phyloP scores from a whole-genome alignment of 1,140 invertebrate genomes.

The Microplitis demolitor region DNA sequence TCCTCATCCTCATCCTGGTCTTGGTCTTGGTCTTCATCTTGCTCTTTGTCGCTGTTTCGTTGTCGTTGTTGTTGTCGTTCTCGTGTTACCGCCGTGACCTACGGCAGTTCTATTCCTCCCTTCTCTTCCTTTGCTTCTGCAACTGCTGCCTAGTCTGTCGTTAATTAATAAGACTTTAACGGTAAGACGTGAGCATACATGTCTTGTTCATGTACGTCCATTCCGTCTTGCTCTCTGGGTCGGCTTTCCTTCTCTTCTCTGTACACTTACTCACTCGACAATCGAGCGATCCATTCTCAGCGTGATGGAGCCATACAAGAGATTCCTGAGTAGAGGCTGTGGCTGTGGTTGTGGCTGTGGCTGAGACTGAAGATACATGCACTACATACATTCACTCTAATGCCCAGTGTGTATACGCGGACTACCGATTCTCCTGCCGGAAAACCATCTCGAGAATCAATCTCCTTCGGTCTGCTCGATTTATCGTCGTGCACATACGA shows the following conservation, averaged over 20 bases:
- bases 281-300: constrained; percentile 6
- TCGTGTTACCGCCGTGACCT: constrained; percentile 34
- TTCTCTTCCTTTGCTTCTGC: too few relatives aligned
- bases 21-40: too few relatives aligned
- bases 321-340: too few relatives aligned
- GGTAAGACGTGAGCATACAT: constrained; percentile 32
- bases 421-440: background rate
- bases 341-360: too few relatives aligned
- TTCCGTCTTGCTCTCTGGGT: constrained; percentile 6
- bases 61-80: background rate
- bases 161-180: constrained; percentile 41
- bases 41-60: background rate
- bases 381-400: background rate
- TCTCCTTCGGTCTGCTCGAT: background rate
- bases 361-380: too few relatives aligned
- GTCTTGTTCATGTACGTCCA: constrained; percentile 19
- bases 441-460: constrained; percentile 1
- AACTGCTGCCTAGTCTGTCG: constrained; percentile 22
- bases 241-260: background rate
- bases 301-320: background rate
- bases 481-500: background rate
- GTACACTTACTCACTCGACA: constrained; percentile 5
- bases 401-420: background rate
- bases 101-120: constrained; percentile 20
- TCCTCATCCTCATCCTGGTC: background rate